Evolutionary conservation across 2,797 vertebrate species (phyloP).

Genomic region (Coregonus ussuriensis): DNA sequence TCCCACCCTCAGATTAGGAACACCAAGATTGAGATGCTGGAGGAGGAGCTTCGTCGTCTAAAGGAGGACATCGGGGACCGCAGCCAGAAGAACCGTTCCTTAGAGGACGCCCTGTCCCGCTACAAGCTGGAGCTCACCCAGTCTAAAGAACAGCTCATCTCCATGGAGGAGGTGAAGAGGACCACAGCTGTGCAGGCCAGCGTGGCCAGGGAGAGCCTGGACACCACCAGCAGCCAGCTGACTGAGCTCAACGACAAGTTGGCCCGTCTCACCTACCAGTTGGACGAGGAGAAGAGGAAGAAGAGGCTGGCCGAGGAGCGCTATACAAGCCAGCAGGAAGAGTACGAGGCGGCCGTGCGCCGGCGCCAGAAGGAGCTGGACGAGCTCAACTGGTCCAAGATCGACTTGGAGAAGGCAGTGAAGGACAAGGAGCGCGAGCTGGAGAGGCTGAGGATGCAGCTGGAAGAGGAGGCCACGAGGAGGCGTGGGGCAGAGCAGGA

Average conservation of each 20-base stretch:
- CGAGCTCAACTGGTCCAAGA: constrained; percentile 86
- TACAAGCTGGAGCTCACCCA: constrained; percentile 84
- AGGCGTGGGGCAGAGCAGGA: constrained; percentile 91
- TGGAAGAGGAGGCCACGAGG: constrained; percentile 87
- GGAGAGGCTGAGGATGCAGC: constrained; percentile 89
- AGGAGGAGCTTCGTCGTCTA: constrained; percentile 87
- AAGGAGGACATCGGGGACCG: constrained; percentile 85
- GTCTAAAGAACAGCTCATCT: constrained; percentile 80
- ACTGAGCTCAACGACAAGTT: constrained; percentile 90
- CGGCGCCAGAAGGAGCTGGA: constrained; percentile 93
- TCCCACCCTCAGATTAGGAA: constrained; percentile 83
- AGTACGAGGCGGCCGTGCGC: constrained; percentile 88
- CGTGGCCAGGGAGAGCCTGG: constrained; percentile 83
- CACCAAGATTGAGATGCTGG: constrained; percentile 91
- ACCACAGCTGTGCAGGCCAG: constrained; percentile 78
- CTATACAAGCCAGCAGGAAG: constrained; percentile 90
- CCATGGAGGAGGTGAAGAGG: constrained; percentile 86
- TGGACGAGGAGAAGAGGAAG: constrained; percentile 93
- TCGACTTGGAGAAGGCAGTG: constrained; percentile 91
- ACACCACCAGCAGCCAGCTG: constrained; percentile 85
- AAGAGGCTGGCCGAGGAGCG: constrained; percentile 88
- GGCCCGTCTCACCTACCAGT: constrained; percentile 84
- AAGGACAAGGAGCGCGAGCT: constrained; percentile 98
- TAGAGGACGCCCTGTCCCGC: constrained; percentile 85
- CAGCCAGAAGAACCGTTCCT: constrained; percentile 84